Percentiles rank a stretch among this genome's conserved stretches.
These are phyloP conservation scores for Drosophila limbata DNA, from an alignment of 2,888 invertebrate species.

Conservation along the genomic window DNA sequence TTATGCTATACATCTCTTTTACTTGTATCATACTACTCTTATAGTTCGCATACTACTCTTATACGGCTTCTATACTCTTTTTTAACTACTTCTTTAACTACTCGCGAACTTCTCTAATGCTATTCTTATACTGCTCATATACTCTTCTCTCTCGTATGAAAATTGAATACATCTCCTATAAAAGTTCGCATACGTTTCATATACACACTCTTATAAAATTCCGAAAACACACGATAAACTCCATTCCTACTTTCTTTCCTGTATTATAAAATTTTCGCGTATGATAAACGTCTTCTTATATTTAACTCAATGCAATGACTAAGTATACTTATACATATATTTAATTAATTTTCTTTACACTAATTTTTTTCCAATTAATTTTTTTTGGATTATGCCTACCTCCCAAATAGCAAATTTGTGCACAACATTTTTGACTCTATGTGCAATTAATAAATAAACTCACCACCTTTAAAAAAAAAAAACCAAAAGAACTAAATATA, in stretches of 20 bases:
- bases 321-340: constrained; percentile 9
- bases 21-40: not conserved
- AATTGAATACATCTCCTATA: not conserved
- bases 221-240: not conserved
- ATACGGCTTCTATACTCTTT: not conserved
- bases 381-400: constrained; percentile 62
- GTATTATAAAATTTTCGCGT: constrained; percentile 42
- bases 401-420: constrained; percentile 70
- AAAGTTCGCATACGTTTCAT: not conserved
- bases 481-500: constrained; percentile 45
- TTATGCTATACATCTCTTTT: not conserved
- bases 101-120: not conserved
- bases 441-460: constrained; percentile 73
- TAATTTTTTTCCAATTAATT: constrained; percentile 54
- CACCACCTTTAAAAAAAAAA: constrained; percentile 55
- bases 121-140: not conserved
- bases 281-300: constrained; percentile 31
- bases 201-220: not conserved
- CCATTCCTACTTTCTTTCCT: not conserved
- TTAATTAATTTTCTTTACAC: constrained; percentile 18
- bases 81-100: not conserved
- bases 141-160: not conserved
- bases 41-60: not conserved
- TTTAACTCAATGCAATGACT: constrained; percentile 21
- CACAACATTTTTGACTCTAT: constrained; percentile 78